Percentiles rank a stretch among this genome's conserved stretches.
Evolutionary conservation across 2,113 vertebrate species (phyloP).

Genomic region (Ranitomeya imitator): DNA sequence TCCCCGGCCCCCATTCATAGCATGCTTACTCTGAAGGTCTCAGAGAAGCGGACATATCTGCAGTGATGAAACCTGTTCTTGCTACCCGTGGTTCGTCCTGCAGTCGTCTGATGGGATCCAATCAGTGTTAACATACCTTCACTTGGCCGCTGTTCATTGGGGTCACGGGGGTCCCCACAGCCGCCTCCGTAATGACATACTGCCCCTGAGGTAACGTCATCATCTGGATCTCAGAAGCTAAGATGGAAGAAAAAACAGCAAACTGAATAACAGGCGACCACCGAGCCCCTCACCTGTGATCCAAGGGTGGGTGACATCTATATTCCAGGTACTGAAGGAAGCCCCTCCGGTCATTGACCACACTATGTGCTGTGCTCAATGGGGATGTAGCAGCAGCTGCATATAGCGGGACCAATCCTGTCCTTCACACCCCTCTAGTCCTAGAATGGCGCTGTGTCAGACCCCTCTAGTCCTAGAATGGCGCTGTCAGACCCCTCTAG

Average conservation of each 20-base stretch:
- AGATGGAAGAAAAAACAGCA: neutral
- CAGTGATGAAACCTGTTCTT: too few species aligned
- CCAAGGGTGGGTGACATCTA: neutral
- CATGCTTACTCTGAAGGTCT: too few species aligned
- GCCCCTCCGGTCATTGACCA: neutral
- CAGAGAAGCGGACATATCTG: too few species aligned
- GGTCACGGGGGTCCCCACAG: constrained; percentile 81
- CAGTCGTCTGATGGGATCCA: neutral
- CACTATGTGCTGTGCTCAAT: neutral
- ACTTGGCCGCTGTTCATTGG: constrained; percentile 85
- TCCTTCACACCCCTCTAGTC: too few species aligned
- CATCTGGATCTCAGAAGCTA: constrained; percentile 98
- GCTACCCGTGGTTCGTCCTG: too few species aligned
- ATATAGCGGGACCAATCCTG: too few species aligned
- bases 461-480: too few species aligned
- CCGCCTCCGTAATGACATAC: constrained; percentile 92
- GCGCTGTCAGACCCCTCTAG: too few species aligned
- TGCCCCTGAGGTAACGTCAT: constrained; percentile 87
- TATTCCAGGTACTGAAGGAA: neutral
- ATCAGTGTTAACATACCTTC: constrained; percentile 79
- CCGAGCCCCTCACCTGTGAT: neutral
- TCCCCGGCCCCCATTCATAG: too few species aligned
- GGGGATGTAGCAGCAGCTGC: too few species aligned
- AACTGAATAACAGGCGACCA: neutral
- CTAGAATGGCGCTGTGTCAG: too few species aligned